Conservation (phyloP, 2,888 invertebrate genomes). For the Drosophila melanosoma region DNA sequence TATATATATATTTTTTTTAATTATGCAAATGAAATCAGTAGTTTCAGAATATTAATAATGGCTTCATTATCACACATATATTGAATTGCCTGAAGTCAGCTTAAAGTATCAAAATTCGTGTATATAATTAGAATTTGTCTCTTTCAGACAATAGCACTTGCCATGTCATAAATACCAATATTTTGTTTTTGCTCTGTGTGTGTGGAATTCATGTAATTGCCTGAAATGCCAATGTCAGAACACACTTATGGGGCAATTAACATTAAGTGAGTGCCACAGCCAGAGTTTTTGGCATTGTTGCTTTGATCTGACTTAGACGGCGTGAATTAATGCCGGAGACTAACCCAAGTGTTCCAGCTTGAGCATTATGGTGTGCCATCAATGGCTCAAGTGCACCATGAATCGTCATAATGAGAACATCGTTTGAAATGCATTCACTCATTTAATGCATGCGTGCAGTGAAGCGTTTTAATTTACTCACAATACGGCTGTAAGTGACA, state of each 20-base stretch:
- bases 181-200: conserved; percentile 1
- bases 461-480: conserved; percentile 64
- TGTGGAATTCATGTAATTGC: conserved; percentile 47
- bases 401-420: conserved; percentile 40
- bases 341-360: neutral
- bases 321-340: conserved; percentile 22
- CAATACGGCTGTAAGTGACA: conserved; percentile 33
- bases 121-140: neutral
- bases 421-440: conserved; percentile 67
- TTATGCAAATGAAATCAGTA: neutral
- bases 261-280: conserved; percentile 23
- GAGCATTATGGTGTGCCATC: conserved; percentile 4
- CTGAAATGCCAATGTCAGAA: conserved; percentile 45
- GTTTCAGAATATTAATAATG: neutral
- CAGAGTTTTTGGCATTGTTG: conserved; percentile 18
- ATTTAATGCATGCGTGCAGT: conserved; percentile 48
- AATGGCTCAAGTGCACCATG: conserved; percentile 47
- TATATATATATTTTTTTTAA: neutral
- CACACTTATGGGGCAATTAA: conserved; percentile 36
- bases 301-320: conserved; percentile 63
- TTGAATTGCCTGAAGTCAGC: neutral
- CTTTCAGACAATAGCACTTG: neutral
- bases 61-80: neutral
- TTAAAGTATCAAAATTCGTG: neutral
- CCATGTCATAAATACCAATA: conserved; percentile 21